Conservation (phyloP, 2,797 vertebrate species). For the Sebastes hubbsi region DNA sequence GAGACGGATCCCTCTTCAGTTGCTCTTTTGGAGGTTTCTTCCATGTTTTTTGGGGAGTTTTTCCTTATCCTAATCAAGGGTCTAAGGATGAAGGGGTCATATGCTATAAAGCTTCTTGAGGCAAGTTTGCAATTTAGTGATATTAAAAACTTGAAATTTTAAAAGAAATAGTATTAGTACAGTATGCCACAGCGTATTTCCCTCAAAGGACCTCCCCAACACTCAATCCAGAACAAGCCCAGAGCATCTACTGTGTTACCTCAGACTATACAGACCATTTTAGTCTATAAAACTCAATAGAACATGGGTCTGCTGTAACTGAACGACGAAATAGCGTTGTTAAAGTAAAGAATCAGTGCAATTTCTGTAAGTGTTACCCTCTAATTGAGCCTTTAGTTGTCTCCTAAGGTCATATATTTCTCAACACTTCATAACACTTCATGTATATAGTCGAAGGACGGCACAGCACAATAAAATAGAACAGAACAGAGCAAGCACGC, state of each 20-base stretch:
- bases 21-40: too few relatives aligned
- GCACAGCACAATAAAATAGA: constrained; percentile 8
- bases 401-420: background rate
- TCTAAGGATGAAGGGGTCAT: too few relatives aligned
- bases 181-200: background rate
- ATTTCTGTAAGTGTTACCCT: background rate
- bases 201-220: background rate
- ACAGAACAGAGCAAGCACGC: constrained; percentile 11
- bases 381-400: background rate
- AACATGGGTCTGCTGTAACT: background rate
- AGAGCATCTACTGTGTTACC: background rate
- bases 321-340: background rate
- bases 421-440: background rate
- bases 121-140: background rate
- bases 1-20: too few relatives aligned
- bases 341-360: background rate
- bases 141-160: background rate
- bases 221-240: background rate
- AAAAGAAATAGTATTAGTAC: background rate
- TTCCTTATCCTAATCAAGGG: too few relatives aligned
- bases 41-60: too few relatives aligned
- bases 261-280: background rate
- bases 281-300: background rate
- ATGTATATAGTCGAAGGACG: background rate
- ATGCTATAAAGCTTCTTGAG: background rate